Percentiles rank a stretch among this genome's conserved stretches.
Conservation (phyloP, 2,797 vertebrate genomes). For the Podargus strigoides region DNA sequence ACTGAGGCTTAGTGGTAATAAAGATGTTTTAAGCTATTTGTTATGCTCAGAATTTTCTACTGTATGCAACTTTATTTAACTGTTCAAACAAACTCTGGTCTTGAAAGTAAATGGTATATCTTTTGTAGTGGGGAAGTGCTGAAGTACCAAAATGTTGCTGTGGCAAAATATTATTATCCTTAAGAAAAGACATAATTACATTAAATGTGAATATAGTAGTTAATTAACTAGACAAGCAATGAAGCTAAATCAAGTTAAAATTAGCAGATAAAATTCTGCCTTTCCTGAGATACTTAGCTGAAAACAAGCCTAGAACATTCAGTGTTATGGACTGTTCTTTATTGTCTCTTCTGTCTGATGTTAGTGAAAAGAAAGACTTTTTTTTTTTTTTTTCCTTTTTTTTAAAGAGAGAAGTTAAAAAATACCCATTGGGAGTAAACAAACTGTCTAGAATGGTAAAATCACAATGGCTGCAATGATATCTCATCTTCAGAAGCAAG, state of each 20-base stretch:
- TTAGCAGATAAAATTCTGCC: background rate
- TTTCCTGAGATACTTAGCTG: background rate
- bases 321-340: background rate
- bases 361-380: background rate
- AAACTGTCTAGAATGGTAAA: background rate
- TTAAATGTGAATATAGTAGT: background rate
- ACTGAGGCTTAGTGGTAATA: background rate
- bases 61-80: background rate
- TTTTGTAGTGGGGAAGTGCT: background rate
- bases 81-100: background rate
- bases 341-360: background rate
- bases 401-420: background rate
- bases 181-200: background rate
- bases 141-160: background rate
- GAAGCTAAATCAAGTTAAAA: background rate
- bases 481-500: background rate
- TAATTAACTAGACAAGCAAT: background rate
- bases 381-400: background rate
- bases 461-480: background rate
- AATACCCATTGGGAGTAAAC: background rate
- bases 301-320: background rate
- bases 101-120: background rate
- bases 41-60: background rate
- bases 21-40: background rate
- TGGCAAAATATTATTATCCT: background rate